A percentile compares a stretch with the other conserved stretches of the same genome.
Evolutionary conservation across 2,888 invertebrate species (phyloP).

Genomic region (Malthinus flaveolus): DNA sequence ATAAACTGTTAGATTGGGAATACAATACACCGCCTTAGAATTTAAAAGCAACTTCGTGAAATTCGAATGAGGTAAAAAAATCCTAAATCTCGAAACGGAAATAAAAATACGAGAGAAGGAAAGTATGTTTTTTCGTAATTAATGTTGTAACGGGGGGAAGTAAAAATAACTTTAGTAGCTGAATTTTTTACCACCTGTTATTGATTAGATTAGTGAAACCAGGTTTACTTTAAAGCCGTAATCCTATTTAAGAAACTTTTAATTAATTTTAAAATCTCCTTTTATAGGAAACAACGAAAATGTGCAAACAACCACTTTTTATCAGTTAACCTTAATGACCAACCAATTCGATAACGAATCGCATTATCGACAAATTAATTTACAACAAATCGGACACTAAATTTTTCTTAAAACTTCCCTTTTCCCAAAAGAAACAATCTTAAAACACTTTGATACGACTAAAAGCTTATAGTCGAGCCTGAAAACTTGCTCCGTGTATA

Average conservation of each 20-base stretch:
- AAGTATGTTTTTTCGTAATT: too few species aligned
- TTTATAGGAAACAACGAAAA: slow-evolving; percentile 36
- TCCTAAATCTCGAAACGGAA: too few species aligned
- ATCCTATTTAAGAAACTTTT: slow-evolving; percentile 41
- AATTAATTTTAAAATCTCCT: slow-evolving; percentile 41
- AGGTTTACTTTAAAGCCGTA: slow-evolving; percentile 35
- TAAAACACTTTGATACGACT: slow-evolving; percentile 16
- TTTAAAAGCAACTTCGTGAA: too few species aligned
- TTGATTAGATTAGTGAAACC: slow-evolving; percentile 33
- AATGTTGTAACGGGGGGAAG: too few species aligned
- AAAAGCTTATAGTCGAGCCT: slow-evolving; percentile 8
- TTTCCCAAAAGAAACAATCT: slow-evolving; percentile 17
- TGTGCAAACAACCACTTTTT: slow-evolving; percentile 37
- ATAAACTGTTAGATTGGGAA: too few species aligned
- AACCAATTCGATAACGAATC: slow-evolving; percentile 29
- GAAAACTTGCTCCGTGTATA: slow-evolving; percentile 23
- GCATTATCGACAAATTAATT: background rate
- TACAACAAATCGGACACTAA: too few species aligned
- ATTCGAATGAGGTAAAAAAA: too few species aligned
- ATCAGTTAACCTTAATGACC: slow-evolving; percentile 38
- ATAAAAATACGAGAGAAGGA: too few species aligned
- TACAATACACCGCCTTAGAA: too few species aligned
- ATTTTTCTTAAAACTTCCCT: slow-evolving; percentile 7
- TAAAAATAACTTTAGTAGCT: too few species aligned
- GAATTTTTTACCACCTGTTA: slow-evolving; percentile 34